Base-by-base conservation (phyloP, 2,113 vertebrate genomes). In the Mesitornis unicolor region DNA sequence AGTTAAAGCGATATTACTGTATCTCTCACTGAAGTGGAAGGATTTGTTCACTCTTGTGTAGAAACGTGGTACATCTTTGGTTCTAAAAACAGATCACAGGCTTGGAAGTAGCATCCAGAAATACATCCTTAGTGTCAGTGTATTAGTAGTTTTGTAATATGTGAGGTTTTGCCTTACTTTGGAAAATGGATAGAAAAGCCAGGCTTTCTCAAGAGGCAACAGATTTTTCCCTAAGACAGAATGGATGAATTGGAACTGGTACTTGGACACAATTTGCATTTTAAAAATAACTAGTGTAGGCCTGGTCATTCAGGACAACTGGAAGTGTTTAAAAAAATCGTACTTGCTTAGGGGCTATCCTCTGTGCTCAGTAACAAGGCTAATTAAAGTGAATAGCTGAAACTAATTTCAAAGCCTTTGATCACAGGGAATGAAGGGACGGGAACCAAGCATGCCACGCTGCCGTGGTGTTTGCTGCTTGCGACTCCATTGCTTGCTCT, bases 361-460 rank as follows among this genome's bases (percentile, higher is more conserved):
- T 71, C 54, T 15, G 14, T 63, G 25, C 5, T 61, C 4, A 3
- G 21, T 26, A 19, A 10, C 31, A 35, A 18, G 16, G 15, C 33
- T 35, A 45, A 53, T 29, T 47, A 17, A 85, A 87, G 10, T 20
- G 33, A 90, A 16, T 22, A 16, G 63, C n/a, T n/a, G n/a, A 50
- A 51, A 24, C 11, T 17, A 6, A 18, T 35, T 33, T 29, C 26
- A 26, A 51, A 65, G 50, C 26, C n/a, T 20, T 35, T 19, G 42
- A 8, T 48, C 5, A 5, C n/a, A 17, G 45, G 28, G 60, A 40
- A 6, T 1, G 51, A 59, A 15, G 50, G 15, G 17, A 3, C 0
- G 22, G 69, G 43, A 38, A 20, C 2, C 40, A 4, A n/a, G 9
- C 0, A 3, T 33, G 48, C 64, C 2, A 21, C 0, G 1, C 77